Conservation (phyloP, 2,888 invertebrate species). For the Pediacus dermestoides region DNA sequence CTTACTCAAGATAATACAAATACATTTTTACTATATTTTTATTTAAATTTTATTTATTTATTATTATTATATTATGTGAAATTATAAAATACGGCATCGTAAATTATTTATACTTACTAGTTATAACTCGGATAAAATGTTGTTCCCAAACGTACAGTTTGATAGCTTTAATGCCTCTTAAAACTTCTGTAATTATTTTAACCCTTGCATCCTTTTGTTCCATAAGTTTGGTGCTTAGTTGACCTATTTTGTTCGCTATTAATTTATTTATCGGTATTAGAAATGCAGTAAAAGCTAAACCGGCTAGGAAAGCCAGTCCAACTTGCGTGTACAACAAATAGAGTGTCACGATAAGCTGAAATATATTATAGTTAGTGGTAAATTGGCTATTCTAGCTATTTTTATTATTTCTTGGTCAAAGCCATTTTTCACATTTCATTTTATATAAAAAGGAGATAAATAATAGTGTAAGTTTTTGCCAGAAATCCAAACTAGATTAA, state of each 20-base stretch:
- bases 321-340: conserved; percentile 84
- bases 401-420: no score
- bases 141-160: conserved; percentile 94
- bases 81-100: no score
- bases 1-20: no score
- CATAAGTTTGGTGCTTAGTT: conserved; percentile 85
- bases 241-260: conserved; percentile 85
- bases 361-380: no score
- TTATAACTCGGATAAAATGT: conserved; percentile 70
- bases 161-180: conserved; percentile 83
- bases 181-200: conserved; percentile 79
- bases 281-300: conserved; percentile 78
- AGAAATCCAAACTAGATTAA: conserved; percentile 9
- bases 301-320: conserved; percentile 87
- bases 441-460: not conserved
- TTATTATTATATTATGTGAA: no score
- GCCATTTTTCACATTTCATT: no score
- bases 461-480: conserved; percentile 1
- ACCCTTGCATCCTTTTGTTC: conserved; percentile 85
- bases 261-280: conserved; percentile 90
- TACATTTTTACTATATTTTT: no score
- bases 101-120: conserved; percentile 57
- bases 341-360: conserved; percentile 74
- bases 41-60: no score
- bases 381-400: no score